phyloP scores from a whole-genome alignment of 2,888 invertebrate genomes.

The Epirrhoe alternata region DNA sequence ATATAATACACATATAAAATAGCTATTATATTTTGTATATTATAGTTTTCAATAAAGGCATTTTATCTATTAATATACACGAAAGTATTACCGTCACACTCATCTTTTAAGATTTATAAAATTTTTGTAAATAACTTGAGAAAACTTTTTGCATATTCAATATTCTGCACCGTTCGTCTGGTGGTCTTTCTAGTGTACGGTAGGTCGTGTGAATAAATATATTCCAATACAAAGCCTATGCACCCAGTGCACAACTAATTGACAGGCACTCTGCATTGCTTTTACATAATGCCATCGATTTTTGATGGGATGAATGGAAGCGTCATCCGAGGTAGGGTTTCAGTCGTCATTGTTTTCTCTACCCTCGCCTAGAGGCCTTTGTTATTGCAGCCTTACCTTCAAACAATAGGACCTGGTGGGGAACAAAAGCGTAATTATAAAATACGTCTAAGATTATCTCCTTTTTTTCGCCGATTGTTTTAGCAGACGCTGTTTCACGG shows the following conservation, averaged over 20 bases:
- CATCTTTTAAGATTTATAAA: too few relatives aligned
- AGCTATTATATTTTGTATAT: too few relatives aligned
- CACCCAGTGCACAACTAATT: slow-evolving; percentile 19
- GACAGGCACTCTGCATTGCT: slow-evolving; percentile 20
- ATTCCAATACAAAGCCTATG: neutral
- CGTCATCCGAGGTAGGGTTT: slow-evolving; percentile 60
- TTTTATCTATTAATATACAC: too few relatives aligned
- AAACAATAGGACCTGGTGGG: slow-evolving; percentile 71
- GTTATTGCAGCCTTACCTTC: slow-evolving; percentile 70
- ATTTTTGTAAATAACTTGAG: too few relatives aligned
- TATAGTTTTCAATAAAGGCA: too few relatives aligned
- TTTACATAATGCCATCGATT: slow-evolving; percentile 55
- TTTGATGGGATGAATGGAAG: slow-evolving; percentile 64
- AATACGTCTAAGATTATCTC: slow-evolving; percentile 64
- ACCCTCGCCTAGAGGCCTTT: slow-evolving; percentile 66
- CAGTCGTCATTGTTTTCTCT: slow-evolving; percentile 79
- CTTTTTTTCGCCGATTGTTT: slow-evolving; percentile 50
- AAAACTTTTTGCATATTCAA: too few relatives aligned
- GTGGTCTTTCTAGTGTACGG: too few relatives aligned
- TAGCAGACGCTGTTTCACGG: slow-evolving; percentile 15
- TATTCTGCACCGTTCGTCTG: too few relatives aligned
- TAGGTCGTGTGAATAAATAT: neutral
- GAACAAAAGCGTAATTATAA: slow-evolving; percentile 80
- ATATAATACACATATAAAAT: too few relatives aligned
- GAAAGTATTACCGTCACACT: too few relatives aligned